Evolutionary conservation across 2,797 vertebrate genomes (phyloP), one percentile per base, ranked within the genome.

Genomic region (Chloroceryle inda): DNA sequence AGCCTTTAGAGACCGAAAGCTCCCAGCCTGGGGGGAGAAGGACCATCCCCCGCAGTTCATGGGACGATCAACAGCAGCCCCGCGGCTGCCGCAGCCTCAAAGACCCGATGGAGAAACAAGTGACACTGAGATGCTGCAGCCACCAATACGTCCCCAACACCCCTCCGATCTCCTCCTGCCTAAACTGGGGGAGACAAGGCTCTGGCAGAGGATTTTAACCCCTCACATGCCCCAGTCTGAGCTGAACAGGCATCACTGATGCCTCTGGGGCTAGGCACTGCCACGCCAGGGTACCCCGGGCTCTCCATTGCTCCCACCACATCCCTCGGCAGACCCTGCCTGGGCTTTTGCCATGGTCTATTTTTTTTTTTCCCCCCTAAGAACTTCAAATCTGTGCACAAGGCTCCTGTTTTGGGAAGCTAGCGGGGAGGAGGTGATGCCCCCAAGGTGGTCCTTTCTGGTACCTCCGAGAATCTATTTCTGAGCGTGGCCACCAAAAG

Each of bases 11-110:
- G 33, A 26, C 2, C 4, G 0, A 33, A 35, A 71, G 6, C 12
- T 63, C 49, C 35, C 35, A 78, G 52, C 31, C 22, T 2, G 1
- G 38, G 12, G 38, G 10, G n/a, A 29, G 33, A 4, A 59, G 37
- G 50, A 31, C 0, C 2, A 40, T 8, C 12, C 0, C 5, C 13
- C 29, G 17, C 45, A 1, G 8, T 17, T 3, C 0, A 0, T 1
- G 6, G 35, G 13, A 13, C 0, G 3, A 31, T 21, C n/a, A 8
- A 56, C 55, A 6, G 8, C n/a, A 22, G 63, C 15, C 44, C 10
- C 1, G 2, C 0, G 1, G 42, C 50, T 10, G 9, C 37, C 26
- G 2, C 77, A 33, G 50, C 49, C 21, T 9, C 0, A 22, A 63
- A 52, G 23, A 45, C 5, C 0, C 2, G 1, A 19, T 0, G 1